These are phyloP conservation scores for Trachelus stipa DNA, from an alignment of 2,888 invertebrate genomes.

Conservation along the genomic window DNA sequence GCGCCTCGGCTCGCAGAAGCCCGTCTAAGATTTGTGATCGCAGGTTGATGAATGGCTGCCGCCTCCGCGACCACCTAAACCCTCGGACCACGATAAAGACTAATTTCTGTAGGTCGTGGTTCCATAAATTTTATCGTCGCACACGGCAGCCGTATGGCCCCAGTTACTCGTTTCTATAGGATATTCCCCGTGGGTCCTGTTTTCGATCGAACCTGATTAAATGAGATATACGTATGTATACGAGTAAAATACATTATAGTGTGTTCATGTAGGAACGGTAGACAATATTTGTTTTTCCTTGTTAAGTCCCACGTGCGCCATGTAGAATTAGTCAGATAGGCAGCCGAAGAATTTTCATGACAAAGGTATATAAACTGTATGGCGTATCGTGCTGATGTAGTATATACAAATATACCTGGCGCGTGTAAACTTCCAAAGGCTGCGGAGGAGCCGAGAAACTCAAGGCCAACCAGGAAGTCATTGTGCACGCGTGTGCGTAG, in stretches of 20 bases:
- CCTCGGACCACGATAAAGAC: conserved; percentile 6
- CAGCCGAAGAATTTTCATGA: neutral
- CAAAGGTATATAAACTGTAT: neutral
- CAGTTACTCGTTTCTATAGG: neutral
- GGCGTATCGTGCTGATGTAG: neutral
- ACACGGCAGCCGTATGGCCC: neutral
- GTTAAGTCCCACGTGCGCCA: neutral
- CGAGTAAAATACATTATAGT: neutral
- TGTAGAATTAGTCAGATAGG: neutral
- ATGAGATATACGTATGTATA: too few species aligned
- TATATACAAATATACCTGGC: neutral
- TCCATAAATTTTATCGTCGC: conserved; percentile 20
- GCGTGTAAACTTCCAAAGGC: neutral
- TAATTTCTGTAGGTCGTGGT: conserved; percentile 23
- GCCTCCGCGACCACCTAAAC: neutral
- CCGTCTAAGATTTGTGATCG: conserved; percentile 19
- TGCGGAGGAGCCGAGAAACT: neutral
- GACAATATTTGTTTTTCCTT: neutral
- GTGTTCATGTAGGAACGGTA: neutral
- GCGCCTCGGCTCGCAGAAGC: neutral
- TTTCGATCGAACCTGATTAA: neutral
- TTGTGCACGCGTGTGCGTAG: neutral
- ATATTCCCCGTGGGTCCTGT: neutral
- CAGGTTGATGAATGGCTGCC: conserved; percentile 8
- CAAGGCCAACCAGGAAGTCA: neutral